phyloP scores from a whole-genome alignment of 2,113 vertebrate genomes.

The Dromaius novaehollandiae region DNA sequence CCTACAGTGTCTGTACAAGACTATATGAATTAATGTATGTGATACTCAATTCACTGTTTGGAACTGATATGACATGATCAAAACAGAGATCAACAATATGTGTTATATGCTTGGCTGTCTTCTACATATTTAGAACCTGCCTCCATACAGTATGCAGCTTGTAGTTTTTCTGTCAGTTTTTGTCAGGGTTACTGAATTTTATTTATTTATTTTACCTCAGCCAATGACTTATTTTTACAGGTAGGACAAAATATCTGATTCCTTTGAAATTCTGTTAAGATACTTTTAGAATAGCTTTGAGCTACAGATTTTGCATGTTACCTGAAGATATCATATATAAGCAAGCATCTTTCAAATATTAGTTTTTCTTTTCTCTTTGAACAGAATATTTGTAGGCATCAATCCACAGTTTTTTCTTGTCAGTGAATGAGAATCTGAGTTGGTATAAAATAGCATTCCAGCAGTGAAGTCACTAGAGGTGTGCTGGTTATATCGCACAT shows the following conservation, averaged over 20 bases:
- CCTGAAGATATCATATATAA: neutral
- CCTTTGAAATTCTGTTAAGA: neutral
- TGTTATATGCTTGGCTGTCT: neutral
- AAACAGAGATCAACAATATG: neutral
- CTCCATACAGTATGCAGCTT: neutral
- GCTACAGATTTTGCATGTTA: neutral
- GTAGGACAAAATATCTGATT: neutral
- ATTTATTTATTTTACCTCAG: neutral
- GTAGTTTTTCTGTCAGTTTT: neutral
- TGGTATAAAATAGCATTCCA: neutral
- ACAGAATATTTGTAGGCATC: neutral
- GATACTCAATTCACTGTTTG: neutral
- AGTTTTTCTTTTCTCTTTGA: neutral
- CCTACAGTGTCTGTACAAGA: neutral
- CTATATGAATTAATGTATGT: neutral
- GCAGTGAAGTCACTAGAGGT: neutral
- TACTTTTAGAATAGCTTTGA: neutral
- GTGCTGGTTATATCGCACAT: neutral
- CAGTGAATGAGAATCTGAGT: neutral
- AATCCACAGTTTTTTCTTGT: neutral
- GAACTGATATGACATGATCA: neutral
- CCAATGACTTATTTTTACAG: neutral
- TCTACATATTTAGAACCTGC: neutral
- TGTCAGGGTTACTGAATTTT: neutral
- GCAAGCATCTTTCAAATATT: neutral